phyloP scores from a whole-genome alignment of 1,140 invertebrate species.

The Orchestia grillus region DNA sequence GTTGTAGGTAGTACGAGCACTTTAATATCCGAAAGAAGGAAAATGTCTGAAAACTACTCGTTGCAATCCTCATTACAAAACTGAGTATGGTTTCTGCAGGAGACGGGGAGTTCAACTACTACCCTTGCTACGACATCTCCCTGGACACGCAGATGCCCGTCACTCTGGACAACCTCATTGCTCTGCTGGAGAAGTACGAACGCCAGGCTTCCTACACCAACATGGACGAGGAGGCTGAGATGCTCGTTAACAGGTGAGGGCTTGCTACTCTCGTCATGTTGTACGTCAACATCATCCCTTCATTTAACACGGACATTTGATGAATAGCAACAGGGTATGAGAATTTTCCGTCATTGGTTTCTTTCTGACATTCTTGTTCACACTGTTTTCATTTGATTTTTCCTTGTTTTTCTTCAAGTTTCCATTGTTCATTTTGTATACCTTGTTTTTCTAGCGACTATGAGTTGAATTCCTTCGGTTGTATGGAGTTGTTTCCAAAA shows the following conservation, averaged over 20 bases:
- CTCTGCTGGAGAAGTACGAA: constrained; percentile 19
- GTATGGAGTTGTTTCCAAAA: too few relatives aligned
- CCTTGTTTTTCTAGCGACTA: too few relatives aligned
- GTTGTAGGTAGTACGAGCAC: too few relatives aligned
- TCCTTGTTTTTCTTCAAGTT: too few relatives aligned
- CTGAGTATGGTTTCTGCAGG: neutral
- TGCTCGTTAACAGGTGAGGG: constrained; percentile 3
- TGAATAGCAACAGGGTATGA: too few relatives aligned
- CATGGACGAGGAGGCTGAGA: constrained; percentile 1
- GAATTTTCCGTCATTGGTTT: too few relatives aligned
- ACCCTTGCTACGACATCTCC: neutral
- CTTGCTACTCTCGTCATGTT: neutral
- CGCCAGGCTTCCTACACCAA: neutral
- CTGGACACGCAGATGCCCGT: neutral
- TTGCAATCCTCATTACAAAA: neutral
- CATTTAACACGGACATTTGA: too few relatives aligned
- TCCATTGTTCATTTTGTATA: too few relatives aligned
- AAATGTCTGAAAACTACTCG: neutral
- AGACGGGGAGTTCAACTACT: neutral
- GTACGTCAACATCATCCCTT: neutral
- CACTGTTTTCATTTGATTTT: too few relatives aligned
- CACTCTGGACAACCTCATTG: constrained; percentile 32
- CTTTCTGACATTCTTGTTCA: too few relatives aligned
- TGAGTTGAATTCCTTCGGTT: too few relatives aligned
- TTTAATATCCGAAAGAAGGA: neutral